A percentile compares a stretch with the other conserved stretches of the same genome.
These are phyloP conservation scores for Anolis sagrei DNA, from an alignment of 2,113 vertebrate genomes.

Conservation along the genomic window DNA sequence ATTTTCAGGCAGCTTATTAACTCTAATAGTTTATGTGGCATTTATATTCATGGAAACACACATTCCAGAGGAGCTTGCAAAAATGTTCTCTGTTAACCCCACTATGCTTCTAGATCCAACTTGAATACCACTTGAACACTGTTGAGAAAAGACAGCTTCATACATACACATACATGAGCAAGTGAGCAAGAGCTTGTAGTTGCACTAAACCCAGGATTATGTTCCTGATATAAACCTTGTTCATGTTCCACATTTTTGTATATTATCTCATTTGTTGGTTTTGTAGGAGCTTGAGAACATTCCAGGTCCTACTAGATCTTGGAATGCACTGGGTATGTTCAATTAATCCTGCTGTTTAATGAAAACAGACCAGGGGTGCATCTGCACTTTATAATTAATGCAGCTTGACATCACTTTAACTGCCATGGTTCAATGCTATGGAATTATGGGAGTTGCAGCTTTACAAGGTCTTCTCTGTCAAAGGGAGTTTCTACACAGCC, in stretches of 20 bases:
- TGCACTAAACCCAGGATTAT: not conserved
- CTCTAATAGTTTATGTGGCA: not conserved
- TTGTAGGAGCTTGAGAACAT: not conserved
- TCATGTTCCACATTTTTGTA: not conserved
- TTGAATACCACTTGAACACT: not conserved
- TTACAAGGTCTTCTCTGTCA: too few species aligned
- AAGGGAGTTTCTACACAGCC: too few species aligned
- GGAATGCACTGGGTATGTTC: not conserved
- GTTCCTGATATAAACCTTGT: not conserved
- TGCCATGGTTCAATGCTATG: too few species aligned
- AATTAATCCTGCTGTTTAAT: not conserved
- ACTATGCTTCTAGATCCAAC: not conserved
- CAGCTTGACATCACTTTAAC: too few species aligned
- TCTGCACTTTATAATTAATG: not conserved
- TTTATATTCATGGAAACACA: not conserved
- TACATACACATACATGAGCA: not conserved
- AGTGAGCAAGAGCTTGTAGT: not conserved
- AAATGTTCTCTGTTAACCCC: not conserved
- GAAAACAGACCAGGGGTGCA: not conserved
- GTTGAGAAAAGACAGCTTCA: not conserved
- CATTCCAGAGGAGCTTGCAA: not conserved
- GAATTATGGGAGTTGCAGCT: too few species aligned
- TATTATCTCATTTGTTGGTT: not conserved
- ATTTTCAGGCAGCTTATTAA: not conserved
- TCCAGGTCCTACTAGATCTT: not conserved